A percentile compares a stretch with the other conserved stretches of the same genome.
These are phyloP conservation scores for Pachyramphus minor DNA, from an alignment of 2,113 vertebrate species.

Conservation along the genomic window DNA sequence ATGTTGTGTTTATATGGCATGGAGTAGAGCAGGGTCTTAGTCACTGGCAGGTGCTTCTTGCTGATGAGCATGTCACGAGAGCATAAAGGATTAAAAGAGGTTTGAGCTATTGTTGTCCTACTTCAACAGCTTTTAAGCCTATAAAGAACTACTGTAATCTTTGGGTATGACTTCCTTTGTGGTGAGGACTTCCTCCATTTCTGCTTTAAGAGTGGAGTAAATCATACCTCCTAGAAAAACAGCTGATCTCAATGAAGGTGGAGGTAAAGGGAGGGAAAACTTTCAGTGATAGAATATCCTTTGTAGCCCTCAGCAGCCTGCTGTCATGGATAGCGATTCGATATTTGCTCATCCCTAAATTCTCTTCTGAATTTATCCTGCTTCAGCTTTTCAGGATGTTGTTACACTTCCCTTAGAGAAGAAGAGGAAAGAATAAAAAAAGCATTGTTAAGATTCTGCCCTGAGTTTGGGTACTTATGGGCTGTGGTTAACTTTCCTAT, in stretches of 20 bases:
- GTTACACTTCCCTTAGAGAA: neutral
- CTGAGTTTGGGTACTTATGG: neutral
- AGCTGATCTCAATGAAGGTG: neutral
- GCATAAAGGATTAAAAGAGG: constrained; percentile 18
- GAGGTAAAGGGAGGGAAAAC: neutral
- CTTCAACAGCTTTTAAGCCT: constrained; percentile 23
- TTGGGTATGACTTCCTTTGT: constrained; percentile 6
- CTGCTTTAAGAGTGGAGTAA: constrained; percentile 15
- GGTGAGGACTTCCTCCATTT: neutral
- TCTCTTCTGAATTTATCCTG: neutral
- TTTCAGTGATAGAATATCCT: neutral
- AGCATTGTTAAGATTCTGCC: neutral
- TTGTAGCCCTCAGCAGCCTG: neutral
- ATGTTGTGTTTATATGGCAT: neutral
- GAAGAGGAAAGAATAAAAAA: neutral
- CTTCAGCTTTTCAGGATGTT: neutral
- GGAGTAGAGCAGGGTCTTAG: neutral
- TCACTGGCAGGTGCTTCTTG: constrained; percentile 30
- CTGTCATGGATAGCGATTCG: neutral
- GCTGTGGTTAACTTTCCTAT: neutral
- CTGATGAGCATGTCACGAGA: neutral
- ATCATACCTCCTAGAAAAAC: neutral
- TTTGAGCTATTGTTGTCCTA: constrained; percentile 5
- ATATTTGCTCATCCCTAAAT: neutral
- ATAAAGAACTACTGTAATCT: constrained; percentile 20